Evolutionary conservation across 2,888 invertebrate species (phyloP).

Genomic region (Metopia argyrocephala): DNA sequence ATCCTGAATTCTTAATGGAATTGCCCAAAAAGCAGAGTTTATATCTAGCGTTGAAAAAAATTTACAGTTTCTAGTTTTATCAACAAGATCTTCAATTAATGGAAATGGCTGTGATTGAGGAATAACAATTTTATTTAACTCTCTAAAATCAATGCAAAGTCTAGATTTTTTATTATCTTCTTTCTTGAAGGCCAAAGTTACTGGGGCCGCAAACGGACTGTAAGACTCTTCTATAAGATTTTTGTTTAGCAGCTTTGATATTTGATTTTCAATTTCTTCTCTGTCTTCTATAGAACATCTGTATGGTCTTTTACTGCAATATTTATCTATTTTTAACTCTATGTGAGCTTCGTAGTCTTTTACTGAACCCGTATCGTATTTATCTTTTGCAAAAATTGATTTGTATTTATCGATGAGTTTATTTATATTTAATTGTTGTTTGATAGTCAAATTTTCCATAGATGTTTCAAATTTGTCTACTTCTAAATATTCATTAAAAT

Average conservation of each 20-base stretch:
- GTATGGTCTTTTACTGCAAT: too few relatives aligned
- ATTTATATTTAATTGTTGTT: conserved; percentile 59
- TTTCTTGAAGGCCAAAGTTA: conserved; percentile 64
- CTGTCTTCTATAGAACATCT: too few relatives aligned
- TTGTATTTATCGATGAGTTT: conserved; percentile 65
- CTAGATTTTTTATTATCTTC: conserved; percentile 63
- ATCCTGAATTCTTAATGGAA: conserved; percentile 56
- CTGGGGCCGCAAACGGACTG: conserved; percentile 61
- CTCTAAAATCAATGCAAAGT: conserved; percentile 59
- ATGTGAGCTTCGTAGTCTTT: conserved; percentile 68
- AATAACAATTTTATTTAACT: conserved; percentile 59
- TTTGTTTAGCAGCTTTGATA: conserved; percentile 54
- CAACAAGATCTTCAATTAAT: conserved; percentile 54
- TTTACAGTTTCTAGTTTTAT: conserved; percentile 54
- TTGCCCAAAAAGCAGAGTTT: conserved; percentile 61
- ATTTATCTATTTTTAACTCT: conserved; percentile 62
- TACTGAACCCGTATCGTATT: conserved; percentile 67
- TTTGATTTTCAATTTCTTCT: conserved; percentile 64
- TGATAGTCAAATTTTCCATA: conserved; percentile 27
- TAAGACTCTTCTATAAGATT: conserved; percentile 57
- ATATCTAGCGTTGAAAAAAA: conserved; percentile 58
- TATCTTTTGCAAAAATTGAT: conserved; percentile 66
- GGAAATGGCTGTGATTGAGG: conserved; percentile 64
- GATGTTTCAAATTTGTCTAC: conserved; percentile 37
- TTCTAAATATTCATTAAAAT: conserved; percentile 57